phyloP scores from a whole-genome alignment of 2,113 vertebrate genomes.

The Baryphthengus martii region DNA sequence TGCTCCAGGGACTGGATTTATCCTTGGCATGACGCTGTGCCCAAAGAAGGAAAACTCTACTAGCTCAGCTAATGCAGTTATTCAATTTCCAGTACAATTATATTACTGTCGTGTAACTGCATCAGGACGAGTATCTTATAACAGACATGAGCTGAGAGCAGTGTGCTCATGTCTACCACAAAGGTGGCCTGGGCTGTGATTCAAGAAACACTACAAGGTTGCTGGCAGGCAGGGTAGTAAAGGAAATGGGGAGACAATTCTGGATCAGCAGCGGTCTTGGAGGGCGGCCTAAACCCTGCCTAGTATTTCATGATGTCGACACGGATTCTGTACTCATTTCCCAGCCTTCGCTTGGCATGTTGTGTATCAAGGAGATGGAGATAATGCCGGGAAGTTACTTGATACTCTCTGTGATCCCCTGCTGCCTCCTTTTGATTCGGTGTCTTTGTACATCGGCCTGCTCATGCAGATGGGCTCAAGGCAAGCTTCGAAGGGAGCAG shows the following conservation, averaged over 20 bases:
- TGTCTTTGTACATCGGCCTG: background rate
- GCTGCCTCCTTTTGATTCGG: background rate
- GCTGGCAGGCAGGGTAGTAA: background rate
- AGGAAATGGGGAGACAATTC: background rate
- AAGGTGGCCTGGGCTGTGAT: background rate
- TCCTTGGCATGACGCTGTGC: background rate
- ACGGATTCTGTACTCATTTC: background rate
- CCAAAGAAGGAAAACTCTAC: background rate
- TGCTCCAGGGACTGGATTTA: background rate
- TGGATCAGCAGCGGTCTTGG: background rate
- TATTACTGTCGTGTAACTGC: background rate
- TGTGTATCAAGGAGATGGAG: background rate
- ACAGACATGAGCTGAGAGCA: background rate
- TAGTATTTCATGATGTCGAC: background rate
- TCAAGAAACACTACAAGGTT: background rate
- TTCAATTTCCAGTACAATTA: constrained; percentile 18
- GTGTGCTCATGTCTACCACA: background rate
- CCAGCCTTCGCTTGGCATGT: background rate
- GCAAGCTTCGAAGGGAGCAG: background rate
- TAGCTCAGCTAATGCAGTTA: constrained; percentile 26
- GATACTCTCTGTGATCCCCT: background rate
- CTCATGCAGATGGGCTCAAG: background rate
- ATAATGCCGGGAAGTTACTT: background rate
- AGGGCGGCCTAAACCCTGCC: background rate
- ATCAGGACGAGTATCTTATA: background rate